These are phyloP conservation scores for Ornithoptera priamus DNA, from an alignment of 2,888 invertebrate species.

Conservation along the genomic window DNA sequence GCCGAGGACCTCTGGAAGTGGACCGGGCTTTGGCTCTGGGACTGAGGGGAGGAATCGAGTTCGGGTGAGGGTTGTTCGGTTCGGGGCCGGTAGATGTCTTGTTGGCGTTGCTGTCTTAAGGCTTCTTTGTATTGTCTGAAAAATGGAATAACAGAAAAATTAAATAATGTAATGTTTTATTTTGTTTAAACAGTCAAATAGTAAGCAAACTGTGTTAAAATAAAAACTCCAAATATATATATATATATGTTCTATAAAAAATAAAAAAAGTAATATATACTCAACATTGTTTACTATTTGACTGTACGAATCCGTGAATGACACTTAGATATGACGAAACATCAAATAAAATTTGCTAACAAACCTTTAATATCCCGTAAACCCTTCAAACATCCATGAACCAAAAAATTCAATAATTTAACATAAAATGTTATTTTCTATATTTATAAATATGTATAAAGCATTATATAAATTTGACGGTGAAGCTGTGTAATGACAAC, in stretches of 20 bases:
- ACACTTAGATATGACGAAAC: constrained; percentile 31
- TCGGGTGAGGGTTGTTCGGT: constrained; percentile 80
- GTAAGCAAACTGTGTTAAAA: constrained; percentile 11
- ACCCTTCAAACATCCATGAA: not conserved
- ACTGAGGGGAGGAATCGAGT: constrained; percentile 76
- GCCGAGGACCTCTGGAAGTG: constrained; percentile 67
- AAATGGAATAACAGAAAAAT: constrained; percentile 36
- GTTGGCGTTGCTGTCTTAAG: constrained; percentile 89
- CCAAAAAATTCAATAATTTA: not conserved
- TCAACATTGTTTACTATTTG: constrained; percentile 20
- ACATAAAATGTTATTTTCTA: not conserved
- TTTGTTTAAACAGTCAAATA: constrained; percentile 3
- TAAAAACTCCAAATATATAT: not conserved
- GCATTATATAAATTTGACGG: not conserved
- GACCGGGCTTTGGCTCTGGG: constrained; percentile 74
- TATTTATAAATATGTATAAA: not conserved
- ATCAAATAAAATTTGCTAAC: not conserved
- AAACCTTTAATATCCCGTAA: not conserved
- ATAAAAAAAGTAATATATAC: not conserved
- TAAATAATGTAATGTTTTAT: constrained; percentile 23
- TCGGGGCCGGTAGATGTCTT: constrained; percentile 87
- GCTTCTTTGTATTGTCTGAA: constrained; percentile 94
- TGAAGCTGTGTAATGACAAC: not conserved
- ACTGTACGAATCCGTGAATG: constrained; percentile 22
- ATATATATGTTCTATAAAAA: not conserved